phyloP scores from a whole-genome alignment of 2,113 vertebrate genomes.

The Zosterops japonicus region DNA sequence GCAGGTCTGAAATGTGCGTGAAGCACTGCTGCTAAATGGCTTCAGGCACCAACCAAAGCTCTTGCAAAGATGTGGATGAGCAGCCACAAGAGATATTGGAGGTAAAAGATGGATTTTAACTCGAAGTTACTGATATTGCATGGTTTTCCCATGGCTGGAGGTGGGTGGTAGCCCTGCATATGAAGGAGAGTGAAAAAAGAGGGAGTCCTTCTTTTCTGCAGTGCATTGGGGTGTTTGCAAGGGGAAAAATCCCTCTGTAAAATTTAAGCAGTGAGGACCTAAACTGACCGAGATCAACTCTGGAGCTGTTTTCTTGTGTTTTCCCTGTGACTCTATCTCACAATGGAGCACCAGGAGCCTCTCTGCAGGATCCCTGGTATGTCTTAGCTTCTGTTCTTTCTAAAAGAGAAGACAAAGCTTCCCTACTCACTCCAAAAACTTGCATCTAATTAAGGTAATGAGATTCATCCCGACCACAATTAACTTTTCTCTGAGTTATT shows the following conservation, averaged over 20 bases:
- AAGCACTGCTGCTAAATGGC: background rate
- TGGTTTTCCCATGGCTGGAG: background rate
- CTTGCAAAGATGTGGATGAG: background rate
- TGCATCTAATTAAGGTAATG: background rate
- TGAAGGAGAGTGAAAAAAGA: background rate
- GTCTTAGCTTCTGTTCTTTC: background rate
- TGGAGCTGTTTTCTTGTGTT: background rate
- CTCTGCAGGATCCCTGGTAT: background rate
- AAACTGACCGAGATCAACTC: background rate
- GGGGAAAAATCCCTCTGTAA: background rate
- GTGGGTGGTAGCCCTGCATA: background rate
- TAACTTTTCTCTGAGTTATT: background rate
- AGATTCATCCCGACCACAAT: background rate
- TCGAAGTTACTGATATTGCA: accelerated
- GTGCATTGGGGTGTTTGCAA: background rate
- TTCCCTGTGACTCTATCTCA: background rate
- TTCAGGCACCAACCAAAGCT: background rate
- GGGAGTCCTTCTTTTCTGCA: background rate
- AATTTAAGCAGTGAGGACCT: background rate
- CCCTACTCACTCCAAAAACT: background rate
- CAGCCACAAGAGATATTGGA: background rate
- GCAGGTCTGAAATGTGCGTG: background rate
- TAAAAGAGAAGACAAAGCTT: background rate
- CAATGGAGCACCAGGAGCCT: background rate
- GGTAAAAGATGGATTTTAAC: background rate